Evolutionary conservation across 2,797 vertebrate species (phyloP).

Genomic region (Anolis apletophallus): DNA sequence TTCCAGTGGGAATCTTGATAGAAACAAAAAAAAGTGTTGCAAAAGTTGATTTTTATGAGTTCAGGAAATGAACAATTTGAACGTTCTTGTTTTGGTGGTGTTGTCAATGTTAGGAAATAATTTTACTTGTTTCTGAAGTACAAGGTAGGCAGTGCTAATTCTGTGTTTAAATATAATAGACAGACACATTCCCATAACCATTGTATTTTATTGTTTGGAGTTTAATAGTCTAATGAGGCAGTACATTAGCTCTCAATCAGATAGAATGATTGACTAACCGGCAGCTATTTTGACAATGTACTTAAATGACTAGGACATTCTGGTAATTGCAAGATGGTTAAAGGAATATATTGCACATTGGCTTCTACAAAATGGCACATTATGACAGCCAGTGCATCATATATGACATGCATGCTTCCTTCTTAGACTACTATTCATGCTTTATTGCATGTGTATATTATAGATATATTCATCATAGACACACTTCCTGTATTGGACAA

Average conservation of each 20-base stretch:
- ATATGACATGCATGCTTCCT: background rate
- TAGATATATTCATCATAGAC: background rate
- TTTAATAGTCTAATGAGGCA: background rate
- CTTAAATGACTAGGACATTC: background rate
- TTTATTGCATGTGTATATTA: background rate
- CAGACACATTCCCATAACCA: background rate
- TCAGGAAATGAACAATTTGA: background rate
- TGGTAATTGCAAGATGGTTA: background rate
- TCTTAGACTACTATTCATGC: background rate
- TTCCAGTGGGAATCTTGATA: background rate
- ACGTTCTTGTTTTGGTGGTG: background rate
- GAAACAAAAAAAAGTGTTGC: background rate
- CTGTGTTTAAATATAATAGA: background rate
- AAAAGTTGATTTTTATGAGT: background rate
- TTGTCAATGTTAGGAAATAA: background rate
- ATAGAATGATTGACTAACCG: background rate
- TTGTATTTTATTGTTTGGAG: background rate
- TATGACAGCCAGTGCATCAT: background rate
- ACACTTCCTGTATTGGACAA: background rate
- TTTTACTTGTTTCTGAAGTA: too few species aligned
- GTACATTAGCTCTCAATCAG: background rate
- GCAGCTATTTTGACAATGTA: background rate
- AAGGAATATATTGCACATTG: slow-evolving; percentile 1
- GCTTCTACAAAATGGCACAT: background rate
- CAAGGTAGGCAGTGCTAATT: too few species aligned